Percentiles rank a stretch among this genome's conserved stretches.
Evolutionary conservation across 2,113 vertebrate species (phyloP).

Genomic region (Semicossyphus pulcher): DNA sequence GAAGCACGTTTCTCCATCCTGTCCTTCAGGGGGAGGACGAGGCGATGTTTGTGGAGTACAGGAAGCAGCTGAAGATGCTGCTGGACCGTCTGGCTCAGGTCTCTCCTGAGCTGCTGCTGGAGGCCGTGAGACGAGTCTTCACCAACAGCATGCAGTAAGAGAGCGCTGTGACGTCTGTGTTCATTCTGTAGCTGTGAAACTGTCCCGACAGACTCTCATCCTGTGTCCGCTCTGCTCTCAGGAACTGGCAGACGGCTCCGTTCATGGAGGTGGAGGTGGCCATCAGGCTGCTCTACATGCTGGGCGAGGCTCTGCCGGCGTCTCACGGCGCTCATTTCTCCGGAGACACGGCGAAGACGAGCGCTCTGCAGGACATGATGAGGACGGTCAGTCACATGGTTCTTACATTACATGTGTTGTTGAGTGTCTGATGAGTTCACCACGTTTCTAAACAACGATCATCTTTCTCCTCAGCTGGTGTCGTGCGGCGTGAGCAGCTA

Average conservation of each 20-base stretch:
- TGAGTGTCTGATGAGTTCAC: no score
- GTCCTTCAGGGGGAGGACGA: conserved; percentile 93
- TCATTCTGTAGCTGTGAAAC: no score
- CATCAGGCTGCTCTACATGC: conserved; percentile 95
- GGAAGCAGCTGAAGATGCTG: conserved; percentile 96
- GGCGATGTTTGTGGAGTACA: conserved; percentile 99
- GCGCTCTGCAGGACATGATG: conserved; percentile 98
- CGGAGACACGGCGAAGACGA: conserved; percentile 93
- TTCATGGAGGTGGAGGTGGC: conserved; percentile 99
- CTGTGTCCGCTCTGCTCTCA: conserved; percentile 50
- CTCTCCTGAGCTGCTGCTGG: conserved; percentile 93
- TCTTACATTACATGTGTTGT: no score
- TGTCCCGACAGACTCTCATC: no score
- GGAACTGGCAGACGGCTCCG: conserved; percentile 90
- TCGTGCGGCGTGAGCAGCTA: conserved; percentile 94
- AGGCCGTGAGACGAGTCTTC: conserved; percentile 92
- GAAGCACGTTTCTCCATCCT: not conserved
- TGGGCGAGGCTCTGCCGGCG: conserved; percentile 96
- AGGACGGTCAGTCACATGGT: conserved; percentile 86
- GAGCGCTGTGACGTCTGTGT: no score
- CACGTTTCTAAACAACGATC: no score
- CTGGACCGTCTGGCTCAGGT: conserved; percentile 97
- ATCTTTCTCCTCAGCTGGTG: conserved; percentile 85
- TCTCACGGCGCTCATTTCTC: conserved; percentile 97
- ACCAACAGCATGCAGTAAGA: conserved; percentile 92